These are phyloP conservation scores for Salticus scenicus DNA, from an alignment of 2,888 invertebrate species.

Conservation along the genomic window DNA sequence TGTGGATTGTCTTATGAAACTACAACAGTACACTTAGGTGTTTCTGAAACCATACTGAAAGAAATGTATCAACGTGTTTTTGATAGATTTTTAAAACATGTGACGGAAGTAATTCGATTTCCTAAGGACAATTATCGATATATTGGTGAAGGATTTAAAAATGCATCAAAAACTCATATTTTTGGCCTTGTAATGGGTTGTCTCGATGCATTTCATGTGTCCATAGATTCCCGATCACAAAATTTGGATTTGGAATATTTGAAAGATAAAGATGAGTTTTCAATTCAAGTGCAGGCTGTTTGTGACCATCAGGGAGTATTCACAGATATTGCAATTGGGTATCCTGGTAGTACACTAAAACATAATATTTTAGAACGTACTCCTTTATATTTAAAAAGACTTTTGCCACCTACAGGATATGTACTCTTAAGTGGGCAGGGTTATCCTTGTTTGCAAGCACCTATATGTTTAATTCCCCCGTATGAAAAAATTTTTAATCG, in stretches of 20 bases:
- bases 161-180: not conserved
- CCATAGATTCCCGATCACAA: not conserved
- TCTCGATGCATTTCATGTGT: slow-evolving; percentile 14
- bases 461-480: not conserved
- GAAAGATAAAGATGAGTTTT: not conserved
- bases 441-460: slow-evolving; percentile 20
- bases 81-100: not conserved
- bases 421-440: not conserved
- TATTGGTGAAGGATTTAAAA: not conserved
- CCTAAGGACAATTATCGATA: not conserved
- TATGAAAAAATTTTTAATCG: not conserved
- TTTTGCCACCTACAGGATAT: not conserved
- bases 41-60: not conserved
- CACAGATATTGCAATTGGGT: not conserved
- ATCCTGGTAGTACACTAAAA: slow-evolving; percentile 1
- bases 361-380: not conserved
- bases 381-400: not conserved
- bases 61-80: not conserved
- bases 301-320: slow-evolving; percentile 10
- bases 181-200: slow-evolving; percentile 15
- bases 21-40: not conserved
- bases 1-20: not conserved
- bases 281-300: slow-evolving; percentile 20
- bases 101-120: not conserved
- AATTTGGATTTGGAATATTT: not conserved